Percentiles rank a stretch among this genome's conserved stretches.
phyloP scores from a whole-genome alignment of 2,113 vertebrate genomes.

The Polyodon spathula region DNA sequence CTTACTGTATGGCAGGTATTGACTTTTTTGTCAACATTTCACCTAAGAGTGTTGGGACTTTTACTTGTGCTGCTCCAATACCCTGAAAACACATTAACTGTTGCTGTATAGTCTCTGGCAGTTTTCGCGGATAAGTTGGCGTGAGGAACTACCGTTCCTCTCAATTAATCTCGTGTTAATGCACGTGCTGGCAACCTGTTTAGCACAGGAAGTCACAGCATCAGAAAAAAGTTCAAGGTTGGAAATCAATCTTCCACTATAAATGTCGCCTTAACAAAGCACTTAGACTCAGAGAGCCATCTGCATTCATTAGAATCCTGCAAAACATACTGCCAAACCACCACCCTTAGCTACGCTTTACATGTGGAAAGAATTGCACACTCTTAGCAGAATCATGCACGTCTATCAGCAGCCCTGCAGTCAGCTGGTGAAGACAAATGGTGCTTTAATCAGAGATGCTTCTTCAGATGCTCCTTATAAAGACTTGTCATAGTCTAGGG shows the following conservation, averaged over 20 bases:
- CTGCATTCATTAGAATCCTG: background rate
- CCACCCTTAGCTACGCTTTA: background rate
- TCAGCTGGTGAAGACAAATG: background rate
- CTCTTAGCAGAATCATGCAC: background rate
- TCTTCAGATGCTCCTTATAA: background rate
- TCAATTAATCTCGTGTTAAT: background rate
- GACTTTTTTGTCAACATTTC: no score
- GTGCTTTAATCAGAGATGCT: background rate
- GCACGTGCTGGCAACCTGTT: background rate
- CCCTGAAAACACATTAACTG: no score
- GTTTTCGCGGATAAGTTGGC: no score
- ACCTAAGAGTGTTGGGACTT: no score
- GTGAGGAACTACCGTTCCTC: no score
- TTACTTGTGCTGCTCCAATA: no score
- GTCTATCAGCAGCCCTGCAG: background rate
- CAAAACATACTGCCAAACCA: background rate
- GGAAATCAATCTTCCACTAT: background rate
- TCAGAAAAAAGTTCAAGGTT: background rate
- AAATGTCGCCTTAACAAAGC: background rate
- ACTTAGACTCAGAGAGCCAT: background rate
- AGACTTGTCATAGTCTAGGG: background rate
- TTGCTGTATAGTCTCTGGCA: no score
- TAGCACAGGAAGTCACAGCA: background rate
- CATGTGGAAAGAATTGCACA: background rate
- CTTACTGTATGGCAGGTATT: no score